These are phyloP conservation scores for Poecile montanus DNA, from an alignment of 2,797 vertebrate species.

Conservation along the genomic window DNA sequence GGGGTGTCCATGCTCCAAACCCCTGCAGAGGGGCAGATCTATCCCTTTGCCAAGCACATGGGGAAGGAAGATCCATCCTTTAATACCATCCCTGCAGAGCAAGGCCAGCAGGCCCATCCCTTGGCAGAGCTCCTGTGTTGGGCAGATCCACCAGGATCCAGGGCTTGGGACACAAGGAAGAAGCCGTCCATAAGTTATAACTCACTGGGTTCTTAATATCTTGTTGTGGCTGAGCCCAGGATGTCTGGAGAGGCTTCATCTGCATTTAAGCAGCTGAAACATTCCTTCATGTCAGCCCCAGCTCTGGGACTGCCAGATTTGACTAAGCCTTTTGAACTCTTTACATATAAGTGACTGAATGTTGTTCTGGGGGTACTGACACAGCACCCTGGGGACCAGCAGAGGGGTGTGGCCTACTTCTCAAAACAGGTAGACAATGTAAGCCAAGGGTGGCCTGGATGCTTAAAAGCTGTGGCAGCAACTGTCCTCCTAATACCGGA, in stretches of 20 bases:
- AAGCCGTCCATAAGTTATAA: not conserved
- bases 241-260: not conserved
- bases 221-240: not conserved
- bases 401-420: not conserved
- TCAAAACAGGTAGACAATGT: not conserved
- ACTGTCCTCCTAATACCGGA: not conserved
- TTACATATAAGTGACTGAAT: not conserved
- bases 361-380: not conserved
- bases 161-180: not conserved
- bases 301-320: not conserved
- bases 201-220: not conserved
- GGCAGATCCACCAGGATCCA: not conserved
- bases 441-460: not conserved
- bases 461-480: not conserved
- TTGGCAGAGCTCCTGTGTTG: not conserved
- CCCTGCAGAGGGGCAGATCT: not conserved
- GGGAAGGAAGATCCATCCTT: not conserved
- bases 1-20: fast-evolving
- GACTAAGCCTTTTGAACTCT: not conserved
- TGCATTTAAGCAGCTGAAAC: not conserved
- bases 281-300: not conserved
- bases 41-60: not conserved
- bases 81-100: not conserved
- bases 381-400: not conserved
- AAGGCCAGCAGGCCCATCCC: not conserved